phyloP scores from a whole-genome alignment of 2,113 vertebrate genomes.

The Spea multiplicata region DNA sequence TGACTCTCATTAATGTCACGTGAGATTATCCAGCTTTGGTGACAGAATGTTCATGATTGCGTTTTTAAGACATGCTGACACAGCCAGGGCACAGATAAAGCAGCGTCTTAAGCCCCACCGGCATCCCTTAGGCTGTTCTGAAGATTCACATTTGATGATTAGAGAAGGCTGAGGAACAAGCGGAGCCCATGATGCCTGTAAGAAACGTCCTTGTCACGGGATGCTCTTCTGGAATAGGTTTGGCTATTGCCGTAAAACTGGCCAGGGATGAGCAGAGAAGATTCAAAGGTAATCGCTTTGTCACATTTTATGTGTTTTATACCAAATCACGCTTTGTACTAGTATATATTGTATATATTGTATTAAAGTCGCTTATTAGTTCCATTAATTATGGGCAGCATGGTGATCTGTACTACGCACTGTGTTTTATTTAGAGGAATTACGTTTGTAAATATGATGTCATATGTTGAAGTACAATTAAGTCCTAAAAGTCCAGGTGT shows the following conservation, averaged over 20 bases:
- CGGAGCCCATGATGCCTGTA: slow-evolving; percentile 64
- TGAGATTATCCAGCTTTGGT: slow-evolving; percentile 63
- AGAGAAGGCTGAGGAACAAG: not conserved
- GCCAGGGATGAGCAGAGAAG: slow-evolving; percentile 81
- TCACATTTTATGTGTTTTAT: slow-evolving; percentile 10
- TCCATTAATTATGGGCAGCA: too few species aligned
- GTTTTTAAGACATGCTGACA: slow-evolving; percentile 57
- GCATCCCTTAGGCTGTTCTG: not conserved
- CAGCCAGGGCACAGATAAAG: slow-evolving; percentile 52
- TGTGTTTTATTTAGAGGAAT: too few species aligned
- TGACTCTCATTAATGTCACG: slow-evolving; percentile 45
- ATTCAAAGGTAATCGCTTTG: slow-evolving; percentile 75
- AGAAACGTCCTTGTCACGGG: slow-evolving; percentile 82
- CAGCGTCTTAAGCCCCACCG: slow-evolving; percentile 9
- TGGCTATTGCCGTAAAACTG: slow-evolving; percentile 75
- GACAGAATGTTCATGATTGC: slow-evolving; percentile 52
- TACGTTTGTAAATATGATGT: too few species aligned
- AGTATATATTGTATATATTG: too few species aligned
- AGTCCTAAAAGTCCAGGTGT: too few species aligned
- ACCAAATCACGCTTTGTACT: too few species aligned
- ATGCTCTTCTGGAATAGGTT: slow-evolving; percentile 82
- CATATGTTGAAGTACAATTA: too few species aligned
- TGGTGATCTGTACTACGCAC: too few species aligned
- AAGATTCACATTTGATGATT: slow-evolving; percentile 3
- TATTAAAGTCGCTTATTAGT: too few species aligned